These are phyloP conservation scores for Isurus oxyrinchus DNA, from an alignment of 2,113 vertebrate species.

Conservation along the genomic window DNA sequence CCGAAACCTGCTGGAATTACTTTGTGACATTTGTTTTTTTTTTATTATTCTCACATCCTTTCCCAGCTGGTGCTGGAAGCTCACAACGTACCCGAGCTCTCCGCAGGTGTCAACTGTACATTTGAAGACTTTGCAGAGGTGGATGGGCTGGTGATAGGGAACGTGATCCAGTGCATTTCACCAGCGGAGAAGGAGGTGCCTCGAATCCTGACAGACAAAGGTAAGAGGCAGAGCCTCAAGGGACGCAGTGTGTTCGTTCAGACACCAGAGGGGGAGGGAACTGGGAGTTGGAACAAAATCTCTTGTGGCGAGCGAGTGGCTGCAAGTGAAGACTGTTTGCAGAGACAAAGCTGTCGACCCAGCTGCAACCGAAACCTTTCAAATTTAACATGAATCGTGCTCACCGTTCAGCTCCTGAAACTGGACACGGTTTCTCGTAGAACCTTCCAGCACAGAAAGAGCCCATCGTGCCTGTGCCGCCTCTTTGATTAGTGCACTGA, in stretches of 20 bases:
- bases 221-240: constrained; percentile 51
- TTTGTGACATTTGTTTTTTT: background rate
- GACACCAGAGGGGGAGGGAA: background rate
- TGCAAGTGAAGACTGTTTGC: background rate
- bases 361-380: too few relatives aligned
- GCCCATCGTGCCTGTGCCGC: background rate
- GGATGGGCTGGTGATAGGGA: constrained; percentile 88
- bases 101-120: constrained; percentile 90
- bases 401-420: background rate
- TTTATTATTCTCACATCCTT: background rate
- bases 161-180: constrained; percentile 83
- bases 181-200: constrained; percentile 92
- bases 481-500: background rate
- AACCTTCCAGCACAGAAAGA: background rate
- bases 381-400: background rate
- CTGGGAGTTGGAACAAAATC: background rate
- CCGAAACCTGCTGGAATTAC: background rate
- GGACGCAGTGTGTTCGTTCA: background rate
- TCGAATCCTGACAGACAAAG: constrained; percentile 82
- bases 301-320: background rate
- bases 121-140: constrained; percentile 94
- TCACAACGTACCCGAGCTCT: constrained; percentile 91
- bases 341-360: background rate
- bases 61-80: constrained; percentile 85
- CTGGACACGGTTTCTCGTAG: background rate